phyloP scores from a whole-genome alignment of 2,797 vertebrate genomes.

The Eremophila alpestris region DNA sequence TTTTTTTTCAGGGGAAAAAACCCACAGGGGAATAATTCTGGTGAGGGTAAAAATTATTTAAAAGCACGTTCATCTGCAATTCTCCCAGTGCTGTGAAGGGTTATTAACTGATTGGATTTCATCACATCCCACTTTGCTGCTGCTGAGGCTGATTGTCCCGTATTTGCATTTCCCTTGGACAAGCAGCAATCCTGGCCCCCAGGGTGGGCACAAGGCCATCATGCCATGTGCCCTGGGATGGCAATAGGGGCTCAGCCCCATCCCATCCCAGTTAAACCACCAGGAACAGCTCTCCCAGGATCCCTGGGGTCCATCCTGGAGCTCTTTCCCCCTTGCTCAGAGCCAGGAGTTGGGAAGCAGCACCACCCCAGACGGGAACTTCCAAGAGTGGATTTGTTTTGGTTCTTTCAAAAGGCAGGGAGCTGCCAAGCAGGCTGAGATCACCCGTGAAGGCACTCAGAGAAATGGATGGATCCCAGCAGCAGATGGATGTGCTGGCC shows the following conservation, averaged over 20 bases:
- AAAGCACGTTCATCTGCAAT: slow-evolving; percentile 8
- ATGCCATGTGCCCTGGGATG: accelerated
- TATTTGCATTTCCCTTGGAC: slow-evolving; percentile 45
- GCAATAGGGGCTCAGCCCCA: not conserved
- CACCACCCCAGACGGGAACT: not conserved
- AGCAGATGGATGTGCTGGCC: not conserved
- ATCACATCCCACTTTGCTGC: not conserved
- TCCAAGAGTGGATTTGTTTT: not conserved
- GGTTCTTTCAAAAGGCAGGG: not conserved
- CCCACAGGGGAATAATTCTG: not conserved
- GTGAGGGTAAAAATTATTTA: not conserved
- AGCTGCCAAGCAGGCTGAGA: not conserved
- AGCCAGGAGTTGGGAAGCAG: not conserved
- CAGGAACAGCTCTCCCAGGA: accelerated
- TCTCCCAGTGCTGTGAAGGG: not conserved
- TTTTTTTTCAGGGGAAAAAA: not conserved
- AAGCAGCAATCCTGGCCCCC: not conserved
- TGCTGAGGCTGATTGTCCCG: not conserved
- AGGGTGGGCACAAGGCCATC: accelerated
- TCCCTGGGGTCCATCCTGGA: accelerated
- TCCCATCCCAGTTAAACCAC: accelerated
- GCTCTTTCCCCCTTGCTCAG: accelerated
- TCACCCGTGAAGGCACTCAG: not conserved
- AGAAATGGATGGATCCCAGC: not conserved
- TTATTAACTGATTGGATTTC: slow-evolving; percentile 58